These are phyloP conservation scores for Chrysolina oricalcia DNA, from an alignment of 2,888 invertebrate species.

Conservation along the genomic window DNA sequence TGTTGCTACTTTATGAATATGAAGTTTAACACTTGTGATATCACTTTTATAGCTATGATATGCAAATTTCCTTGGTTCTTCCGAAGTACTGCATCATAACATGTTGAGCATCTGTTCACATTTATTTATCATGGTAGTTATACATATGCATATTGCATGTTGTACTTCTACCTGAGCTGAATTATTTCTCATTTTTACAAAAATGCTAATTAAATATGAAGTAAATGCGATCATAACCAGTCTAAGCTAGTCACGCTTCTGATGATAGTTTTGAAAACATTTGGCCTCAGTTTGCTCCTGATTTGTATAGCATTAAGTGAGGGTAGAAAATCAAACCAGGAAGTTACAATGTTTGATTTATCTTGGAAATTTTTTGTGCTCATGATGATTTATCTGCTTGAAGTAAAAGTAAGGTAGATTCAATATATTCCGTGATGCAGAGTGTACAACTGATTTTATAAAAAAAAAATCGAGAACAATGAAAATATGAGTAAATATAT, in stretches of 20 bases:
- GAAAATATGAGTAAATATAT: too few species aligned
- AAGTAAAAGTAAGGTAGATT: too few species aligned
- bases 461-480: too few species aligned
- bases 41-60: conserved; percentile 12
- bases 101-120: conserved; percentile 24
- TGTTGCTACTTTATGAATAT: conserved; percentile 13
- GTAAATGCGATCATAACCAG: neutral
- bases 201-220: neutral
- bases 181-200: neutral
- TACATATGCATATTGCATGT: conserved; percentile 23
- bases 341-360: too few species aligned
- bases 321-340: neutral
- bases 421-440: too few species aligned
- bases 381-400: too few species aligned
- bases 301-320: neutral
- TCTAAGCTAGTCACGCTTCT: neutral
- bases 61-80: conserved; percentile 17
- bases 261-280: neutral
- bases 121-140: conserved; percentile 14
- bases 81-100: conserved; percentile 10
- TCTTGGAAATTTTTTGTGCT: too few species aligned
- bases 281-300: neutral
- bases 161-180: conserved; percentile 4
- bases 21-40: conserved; percentile 19
- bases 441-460: too few species aligned